Conservation (phyloP, 2,113 vertebrate species). For the Conger conger region DNA sequence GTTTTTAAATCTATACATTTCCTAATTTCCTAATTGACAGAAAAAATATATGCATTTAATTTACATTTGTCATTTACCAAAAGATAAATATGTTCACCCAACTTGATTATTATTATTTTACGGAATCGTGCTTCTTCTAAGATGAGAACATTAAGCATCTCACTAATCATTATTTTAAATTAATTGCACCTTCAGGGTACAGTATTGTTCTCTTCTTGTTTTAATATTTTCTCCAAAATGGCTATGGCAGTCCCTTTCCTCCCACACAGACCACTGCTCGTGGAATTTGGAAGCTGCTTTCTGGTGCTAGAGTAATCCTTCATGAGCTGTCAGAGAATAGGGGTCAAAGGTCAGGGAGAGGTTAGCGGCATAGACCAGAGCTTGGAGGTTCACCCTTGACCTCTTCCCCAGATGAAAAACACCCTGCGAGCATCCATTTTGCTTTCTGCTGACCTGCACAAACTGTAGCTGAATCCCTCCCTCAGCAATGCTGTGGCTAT, state of each 20-base stretch:
- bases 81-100: background rate
- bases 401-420: background rate
- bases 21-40: no score
- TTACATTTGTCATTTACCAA: background rate
- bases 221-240: background rate
- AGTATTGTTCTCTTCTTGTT: background rate
- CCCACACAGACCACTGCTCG: background rate
- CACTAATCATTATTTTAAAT: background rate
- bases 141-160: background rate
- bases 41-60: background rate
- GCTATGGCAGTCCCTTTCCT: background rate
- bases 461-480: background rate
- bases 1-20: background rate
- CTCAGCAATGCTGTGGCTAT: background rate
- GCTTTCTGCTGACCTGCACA: background rate
- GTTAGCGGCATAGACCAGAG: background rate
- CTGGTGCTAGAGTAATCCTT: background rate
- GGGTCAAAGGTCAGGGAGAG: background rate
- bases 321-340: background rate
- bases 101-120: background rate
- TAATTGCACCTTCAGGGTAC: background rate
- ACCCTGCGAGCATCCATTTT: background rate
- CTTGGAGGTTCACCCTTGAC: background rate
- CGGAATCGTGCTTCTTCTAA: background rate
- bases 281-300: background rate